Conservation (phyloP, 2,888 invertebrate species). For the Megastigmus dorsalis region DNA sequence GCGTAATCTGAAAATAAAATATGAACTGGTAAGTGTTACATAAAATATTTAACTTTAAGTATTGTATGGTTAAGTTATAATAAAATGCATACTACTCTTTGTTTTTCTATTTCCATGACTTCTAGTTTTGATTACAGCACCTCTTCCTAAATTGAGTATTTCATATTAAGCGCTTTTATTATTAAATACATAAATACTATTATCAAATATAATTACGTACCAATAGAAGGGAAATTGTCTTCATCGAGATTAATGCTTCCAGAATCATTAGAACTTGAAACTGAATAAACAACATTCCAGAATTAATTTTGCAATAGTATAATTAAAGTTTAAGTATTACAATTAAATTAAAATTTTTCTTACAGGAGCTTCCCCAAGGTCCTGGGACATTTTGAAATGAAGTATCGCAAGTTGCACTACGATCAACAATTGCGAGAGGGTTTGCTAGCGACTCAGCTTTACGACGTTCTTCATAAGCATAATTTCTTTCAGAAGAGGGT, state of each 20-base stretch:
- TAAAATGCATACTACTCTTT: background rate
- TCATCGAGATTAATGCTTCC: background rate
- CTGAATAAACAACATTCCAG: background rate
- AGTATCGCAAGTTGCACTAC: constrained; percentile 33
- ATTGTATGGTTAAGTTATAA: no score
- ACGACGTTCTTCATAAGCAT: constrained; percentile 56
- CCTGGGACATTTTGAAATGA: background rate
- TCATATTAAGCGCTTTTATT: background rate
- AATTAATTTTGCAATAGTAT: background rate
- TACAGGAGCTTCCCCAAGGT: background rate
- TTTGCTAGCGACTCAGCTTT: constrained; percentile 25
- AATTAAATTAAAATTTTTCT: background rate
- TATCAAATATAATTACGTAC: constrained; percentile 8
- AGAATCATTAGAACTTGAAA: background rate
- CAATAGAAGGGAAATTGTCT: constrained; percentile 19
- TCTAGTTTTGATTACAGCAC: background rate
- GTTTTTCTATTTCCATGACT: background rate
- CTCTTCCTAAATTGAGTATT: constrained; percentile 1
- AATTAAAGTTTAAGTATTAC: background rate
- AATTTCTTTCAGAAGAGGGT: constrained; percentile 57
- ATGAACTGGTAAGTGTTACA: background rate
- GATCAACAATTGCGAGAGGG: constrained; percentile 56
- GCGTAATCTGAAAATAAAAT: background rate
- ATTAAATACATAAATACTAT: background rate
- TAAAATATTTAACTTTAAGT: background rate